Percentiles rank a stretch among this genome's conserved stretches.
These are phyloP conservation scores for Malachius bipustulatus DNA, from an alignment of 2,888 invertebrate genomes.

Conservation along the genomic window DNA sequence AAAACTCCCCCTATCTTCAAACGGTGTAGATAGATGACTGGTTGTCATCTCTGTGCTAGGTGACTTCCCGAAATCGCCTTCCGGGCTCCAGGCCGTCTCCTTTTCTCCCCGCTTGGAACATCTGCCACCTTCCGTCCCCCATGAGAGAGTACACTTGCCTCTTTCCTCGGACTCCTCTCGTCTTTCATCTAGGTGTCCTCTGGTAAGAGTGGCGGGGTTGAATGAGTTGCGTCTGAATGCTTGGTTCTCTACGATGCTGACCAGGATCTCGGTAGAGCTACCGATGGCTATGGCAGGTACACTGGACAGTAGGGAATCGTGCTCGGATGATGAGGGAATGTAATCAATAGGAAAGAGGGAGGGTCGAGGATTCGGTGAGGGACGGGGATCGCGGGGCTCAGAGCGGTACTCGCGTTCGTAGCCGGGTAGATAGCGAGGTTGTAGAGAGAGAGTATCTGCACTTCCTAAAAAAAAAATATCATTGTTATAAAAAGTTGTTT, in stretches of 20 bases:
- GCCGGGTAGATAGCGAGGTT: conserved; percentile 54
- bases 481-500: conserved; percentile 1
- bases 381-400: conserved; percentile 31
- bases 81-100: conserved; percentile 29
- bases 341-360: too few species aligned
- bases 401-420: conserved; percentile 46
- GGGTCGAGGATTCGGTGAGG: too few species aligned
- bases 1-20: too few species aligned
- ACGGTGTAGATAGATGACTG: too few species aligned
- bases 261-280: conserved; percentile 32
- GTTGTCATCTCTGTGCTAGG: conserved; percentile 33
- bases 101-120: conserved; percentile 9
- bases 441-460: conserved; percentile 57
- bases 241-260: conserved; percentile 33
- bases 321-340: conserved; percentile 31
- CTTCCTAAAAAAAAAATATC: conserved; percentile 32
- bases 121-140: too few species aligned
- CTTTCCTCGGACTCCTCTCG: too few species aligned
- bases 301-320: conserved; percentile 21
- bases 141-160: too few species aligned
- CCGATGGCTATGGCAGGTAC: conserved; percentile 33
- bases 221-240: conserved; percentile 27
- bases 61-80: conserved; percentile 26
- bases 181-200: conserved; percentile 12
- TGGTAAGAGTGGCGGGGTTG: conserved; percentile 11